These are phyloP conservation scores for Beris morrisii DNA, from an alignment of 2,888 invertebrate species.

Conservation along the genomic window DNA sequence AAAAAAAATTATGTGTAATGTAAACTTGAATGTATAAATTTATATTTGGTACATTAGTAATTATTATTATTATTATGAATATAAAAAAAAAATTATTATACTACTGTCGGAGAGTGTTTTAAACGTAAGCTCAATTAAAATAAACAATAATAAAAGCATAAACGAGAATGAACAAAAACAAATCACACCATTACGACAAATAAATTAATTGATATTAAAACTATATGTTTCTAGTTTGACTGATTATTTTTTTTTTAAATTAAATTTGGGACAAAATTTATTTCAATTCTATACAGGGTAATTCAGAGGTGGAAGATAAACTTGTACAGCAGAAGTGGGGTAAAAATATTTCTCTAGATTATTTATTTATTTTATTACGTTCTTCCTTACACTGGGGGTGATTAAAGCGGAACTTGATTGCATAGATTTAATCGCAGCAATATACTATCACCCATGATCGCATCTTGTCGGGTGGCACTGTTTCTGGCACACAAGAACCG, in stretches of 20 bases:
- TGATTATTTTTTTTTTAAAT: not conserved
- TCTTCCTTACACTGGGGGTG: no score
- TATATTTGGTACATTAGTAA: constrained; percentile 35
- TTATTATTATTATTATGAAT: not conserved
- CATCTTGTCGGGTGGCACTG: no score
- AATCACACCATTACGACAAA: constrained; percentile 18
- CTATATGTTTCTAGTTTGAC: not conserved
- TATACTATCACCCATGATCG: no score
- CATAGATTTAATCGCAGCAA: no score
- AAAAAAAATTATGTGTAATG: constrained; percentile 21
- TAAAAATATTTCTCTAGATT: no score
- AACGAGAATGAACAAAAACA: constrained; percentile 13
- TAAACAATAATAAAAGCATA: constrained; percentile 5
- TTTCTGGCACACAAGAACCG: no score
- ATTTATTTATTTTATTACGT: no score
- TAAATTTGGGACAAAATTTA: not conserved
- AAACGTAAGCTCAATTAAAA: constrained; percentile 35
- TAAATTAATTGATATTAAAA: constrained; percentile 30
- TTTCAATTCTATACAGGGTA: no score
- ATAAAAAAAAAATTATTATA: constrained; percentile 16
- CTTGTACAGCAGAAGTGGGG: no score
- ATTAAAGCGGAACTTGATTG: no score
- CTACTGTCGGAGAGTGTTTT: constrained; percentile 35
- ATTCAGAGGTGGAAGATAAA: no score
- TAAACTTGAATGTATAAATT: constrained; percentile 30